Evolutionary conservation across 2,797 vertebrate species (phyloP), one percentile per base, ranked within the genome.

Genomic region (Scolopax bukidnonensis): DNA sequence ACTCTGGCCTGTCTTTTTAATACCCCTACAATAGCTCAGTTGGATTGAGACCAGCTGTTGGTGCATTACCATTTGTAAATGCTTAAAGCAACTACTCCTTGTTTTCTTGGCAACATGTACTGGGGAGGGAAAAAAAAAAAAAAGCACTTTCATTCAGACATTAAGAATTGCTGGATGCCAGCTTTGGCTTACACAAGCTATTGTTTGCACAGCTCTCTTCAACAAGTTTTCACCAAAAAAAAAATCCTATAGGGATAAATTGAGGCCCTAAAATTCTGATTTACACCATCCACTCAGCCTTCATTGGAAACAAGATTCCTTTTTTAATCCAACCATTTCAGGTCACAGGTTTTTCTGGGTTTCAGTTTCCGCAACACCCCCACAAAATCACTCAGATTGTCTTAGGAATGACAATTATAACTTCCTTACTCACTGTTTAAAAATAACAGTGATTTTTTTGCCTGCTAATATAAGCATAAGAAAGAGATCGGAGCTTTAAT

Each of bases 21-120:
- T 98, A 97, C 97, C 97, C 97, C 97, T 95, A 98, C 98, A 98
- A 98, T 98, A 97, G 98, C 98, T 96, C 97, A 47, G 97, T 97
- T 98, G 98, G 98, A 97, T 96, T 93, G 98, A 95, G 97, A 97
- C 98, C 98, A 98, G 97, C 97, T 98, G 98, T 98, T 98, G 97
- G 98, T 98, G 95, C 97, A 98, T 98, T 98, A 98, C 97, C 98
- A 98, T 98, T 98, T 98, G 98, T 97, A 98, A 98, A 98, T 98
- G 98, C 98, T 98, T 98, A 98, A 98, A 98, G 98, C 98, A 98
- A 98, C 98, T 98, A 98, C 97, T 98, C 97, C 98, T 98, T 97
- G 97, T 98, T 98, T 98, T 97, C 97, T 98, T 98, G 98, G 98
- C 98, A 98, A 95, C 92, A 73, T 75, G 45, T 96, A 95, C 96